Conservation (phyloP, 2,888 invertebrate species). For the Himalopsyche anomala region DNA sequence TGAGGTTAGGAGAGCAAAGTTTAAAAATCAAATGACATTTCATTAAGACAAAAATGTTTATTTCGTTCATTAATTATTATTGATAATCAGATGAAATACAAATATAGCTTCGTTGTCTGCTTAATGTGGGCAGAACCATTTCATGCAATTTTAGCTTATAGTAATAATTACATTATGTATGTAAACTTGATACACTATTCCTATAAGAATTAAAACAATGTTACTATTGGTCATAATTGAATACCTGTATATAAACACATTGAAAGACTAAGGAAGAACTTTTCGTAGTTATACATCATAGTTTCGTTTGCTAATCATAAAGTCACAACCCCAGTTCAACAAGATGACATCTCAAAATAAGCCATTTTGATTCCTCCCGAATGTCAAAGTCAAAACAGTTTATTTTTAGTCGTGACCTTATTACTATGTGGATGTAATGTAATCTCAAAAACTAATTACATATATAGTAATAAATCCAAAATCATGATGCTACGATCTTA, state of each 20-base stretch:
- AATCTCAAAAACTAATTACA: too few species aligned
- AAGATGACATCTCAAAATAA: too few species aligned
- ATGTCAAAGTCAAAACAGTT: too few species aligned
- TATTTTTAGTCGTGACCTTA: too few species aligned
- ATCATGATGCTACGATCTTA: neutral
- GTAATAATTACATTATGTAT: conserved; percentile 27
- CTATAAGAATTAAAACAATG: conserved; percentile 48
- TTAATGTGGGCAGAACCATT: conserved; percentile 43
- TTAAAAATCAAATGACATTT: conserved; percentile 27
- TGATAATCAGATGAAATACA: conserved; percentile 58
- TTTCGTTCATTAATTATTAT: conserved; percentile 53
- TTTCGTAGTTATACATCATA: conserved; percentile 32
- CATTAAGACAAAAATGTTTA: conserved; percentile 59
- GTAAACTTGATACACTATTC: conserved; percentile 44
- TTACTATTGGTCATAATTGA: conserved; percentile 52
- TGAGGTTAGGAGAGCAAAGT: too few species aligned
- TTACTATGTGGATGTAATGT: too few species aligned
- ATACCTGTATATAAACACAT: conserved; percentile 54
- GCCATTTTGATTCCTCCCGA: too few species aligned
- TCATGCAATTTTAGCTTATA: neutral
- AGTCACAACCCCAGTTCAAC: neutral
- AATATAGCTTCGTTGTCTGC: conserved; percentile 57
- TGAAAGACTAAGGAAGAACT: conserved; percentile 19
- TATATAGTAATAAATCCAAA: too few species aligned
- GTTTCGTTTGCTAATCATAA: conserved; percentile 31